phyloP scores from a whole-genome alignment of 2,797 vertebrate genomes.

The Phalanger gymnotis region DNA sequence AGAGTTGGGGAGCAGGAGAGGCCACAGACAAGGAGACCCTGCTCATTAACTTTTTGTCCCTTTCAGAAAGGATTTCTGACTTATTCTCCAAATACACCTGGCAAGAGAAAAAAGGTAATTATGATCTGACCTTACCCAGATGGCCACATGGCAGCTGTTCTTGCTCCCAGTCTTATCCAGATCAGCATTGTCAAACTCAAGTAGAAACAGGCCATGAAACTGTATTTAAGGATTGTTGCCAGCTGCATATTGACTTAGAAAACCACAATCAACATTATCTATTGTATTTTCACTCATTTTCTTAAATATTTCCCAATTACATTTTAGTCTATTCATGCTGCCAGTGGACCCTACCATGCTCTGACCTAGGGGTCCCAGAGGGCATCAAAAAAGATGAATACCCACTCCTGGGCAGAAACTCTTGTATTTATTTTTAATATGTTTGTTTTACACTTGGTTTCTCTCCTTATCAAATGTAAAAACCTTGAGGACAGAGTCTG shows the following conservation, averaged over 20 bases:
- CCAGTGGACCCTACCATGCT: neutral
- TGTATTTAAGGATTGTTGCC: neutral
- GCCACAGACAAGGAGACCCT: neutral
- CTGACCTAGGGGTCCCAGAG: neutral
- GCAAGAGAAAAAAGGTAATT: constrained; percentile 14
- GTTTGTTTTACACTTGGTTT: neutral
- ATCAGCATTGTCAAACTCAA: neutral
- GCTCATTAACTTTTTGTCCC: neutral
- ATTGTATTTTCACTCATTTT: neutral
- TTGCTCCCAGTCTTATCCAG: neutral
- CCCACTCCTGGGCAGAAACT: neutral
- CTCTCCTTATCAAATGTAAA: neutral
- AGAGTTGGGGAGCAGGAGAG: neutral
- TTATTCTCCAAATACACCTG: neutral
- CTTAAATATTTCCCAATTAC: neutral
- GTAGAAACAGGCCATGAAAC: neutral
- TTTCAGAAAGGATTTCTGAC: neutral
- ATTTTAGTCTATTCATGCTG: neutral
- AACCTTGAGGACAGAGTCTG: neutral
- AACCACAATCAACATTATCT: neutral
- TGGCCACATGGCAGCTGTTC: neutral
- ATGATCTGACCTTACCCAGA: neutral
- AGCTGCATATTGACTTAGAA: neutral
- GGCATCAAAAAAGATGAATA: neutral
- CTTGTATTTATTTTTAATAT: neutral